Evolutionary conservation across 1,140 invertebrate genomes (phyloP).

Genomic region (Zaprionus africanus): DNA sequence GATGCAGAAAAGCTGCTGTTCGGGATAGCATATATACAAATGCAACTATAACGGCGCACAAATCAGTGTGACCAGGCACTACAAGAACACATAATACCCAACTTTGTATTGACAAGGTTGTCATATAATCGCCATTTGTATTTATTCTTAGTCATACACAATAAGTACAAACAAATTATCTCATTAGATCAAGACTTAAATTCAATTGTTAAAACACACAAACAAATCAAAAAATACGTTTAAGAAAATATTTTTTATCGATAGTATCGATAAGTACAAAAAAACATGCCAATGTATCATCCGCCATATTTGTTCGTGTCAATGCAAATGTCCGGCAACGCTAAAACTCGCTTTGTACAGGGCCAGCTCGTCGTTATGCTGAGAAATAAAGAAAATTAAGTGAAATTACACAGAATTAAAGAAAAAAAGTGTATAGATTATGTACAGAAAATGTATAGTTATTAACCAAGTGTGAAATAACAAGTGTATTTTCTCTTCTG

Average conservation of each 20-base stretch:
- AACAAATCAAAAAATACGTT: not conserved
- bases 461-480: constrained; percentile 56
- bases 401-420: constrained; percentile 66
- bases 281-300: constrained; percentile 23
- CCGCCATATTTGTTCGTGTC: constrained; percentile 63
- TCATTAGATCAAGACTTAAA: not conserved
- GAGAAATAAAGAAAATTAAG: constrained; percentile 72
- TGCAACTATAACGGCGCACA: not conserved
- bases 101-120: not conserved
- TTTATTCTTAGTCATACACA: not conserved
- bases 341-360: constrained; percentile 65
- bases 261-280: constrained; percentile 29
- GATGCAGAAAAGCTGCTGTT: too few species aligned
- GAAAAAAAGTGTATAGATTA: constrained; percentile 63
- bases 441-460: constrained; percentile 52
- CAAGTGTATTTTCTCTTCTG: constrained; percentile 38
- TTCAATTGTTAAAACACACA: not conserved
- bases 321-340: constrained; percentile 43
- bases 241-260: not conserved
- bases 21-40: not conserved
- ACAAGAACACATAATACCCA: not conserved
- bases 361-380: constrained; percentile 70
- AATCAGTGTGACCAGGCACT: not conserved
- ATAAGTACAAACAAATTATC: not conserved
- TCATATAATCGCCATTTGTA: not conserved